A percentile compares a stretch with the other conserved stretches of the same genome.
Conservation (phyloP, 2,888 invertebrate species). For the Himalopsyche kuldschensis region DNA sequence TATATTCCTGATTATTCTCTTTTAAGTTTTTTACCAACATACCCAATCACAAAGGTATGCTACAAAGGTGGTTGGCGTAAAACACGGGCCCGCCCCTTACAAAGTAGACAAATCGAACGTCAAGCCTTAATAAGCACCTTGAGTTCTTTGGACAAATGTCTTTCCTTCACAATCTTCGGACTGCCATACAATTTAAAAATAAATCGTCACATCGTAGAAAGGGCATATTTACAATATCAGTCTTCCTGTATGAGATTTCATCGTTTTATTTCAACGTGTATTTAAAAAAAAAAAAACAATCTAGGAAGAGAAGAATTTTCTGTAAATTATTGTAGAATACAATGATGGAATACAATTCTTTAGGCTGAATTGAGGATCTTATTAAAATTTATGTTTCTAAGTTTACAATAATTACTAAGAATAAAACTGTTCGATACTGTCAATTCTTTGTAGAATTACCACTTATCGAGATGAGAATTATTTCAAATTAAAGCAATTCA, state of each 20-base stretch:
- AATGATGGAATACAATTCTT: too few relatives aligned
- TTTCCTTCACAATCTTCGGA: slow-evolving; percentile 42
- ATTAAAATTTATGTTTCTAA: too few relatives aligned
- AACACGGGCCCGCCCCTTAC: neutral
- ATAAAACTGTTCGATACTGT: too few relatives aligned
- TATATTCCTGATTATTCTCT: too few relatives aligned
- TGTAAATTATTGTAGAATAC: neutral
- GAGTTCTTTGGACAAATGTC: slow-evolving; percentile 54
- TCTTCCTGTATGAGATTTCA: neutral
- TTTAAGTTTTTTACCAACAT: neutral
- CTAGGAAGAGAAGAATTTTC: neutral
- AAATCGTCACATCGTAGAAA: neutral
- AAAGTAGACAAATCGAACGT: slow-evolving; percentile 56
- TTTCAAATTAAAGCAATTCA: too few relatives aligned
- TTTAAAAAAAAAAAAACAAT: neutral
- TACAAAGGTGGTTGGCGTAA: neutral
- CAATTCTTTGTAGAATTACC: too few relatives aligned
- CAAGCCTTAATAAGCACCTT: slow-evolving; percentile 58
- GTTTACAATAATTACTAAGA: too few relatives aligned
- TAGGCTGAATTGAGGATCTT: too few relatives aligned
- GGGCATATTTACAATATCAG: neutral
- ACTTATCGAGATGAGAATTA: too few relatives aligned
- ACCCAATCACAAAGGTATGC: neutral
- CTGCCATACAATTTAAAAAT: slow-evolving; percentile 4
- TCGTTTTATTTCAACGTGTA: neutral